These are phyloP conservation scores for Acipenser ruthenus DNA, from an alignment of 2,797 vertebrate species.

Conservation along the genomic window DNA sequence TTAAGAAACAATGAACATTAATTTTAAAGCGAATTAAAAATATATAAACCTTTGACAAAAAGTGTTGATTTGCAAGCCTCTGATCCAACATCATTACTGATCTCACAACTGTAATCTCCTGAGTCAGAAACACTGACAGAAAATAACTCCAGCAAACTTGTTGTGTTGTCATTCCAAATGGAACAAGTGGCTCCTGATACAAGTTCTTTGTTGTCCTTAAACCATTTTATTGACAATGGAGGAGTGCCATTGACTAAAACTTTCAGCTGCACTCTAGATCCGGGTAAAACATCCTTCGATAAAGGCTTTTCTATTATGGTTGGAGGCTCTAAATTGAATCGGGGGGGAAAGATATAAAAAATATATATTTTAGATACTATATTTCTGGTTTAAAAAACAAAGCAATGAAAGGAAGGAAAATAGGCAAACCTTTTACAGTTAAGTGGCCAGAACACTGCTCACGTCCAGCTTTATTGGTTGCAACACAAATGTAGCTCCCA, in stretches of 20 bases:
- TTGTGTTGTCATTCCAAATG: constrained; percentile 80
- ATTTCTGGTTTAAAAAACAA: not conserved
- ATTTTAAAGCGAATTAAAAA: constrained; percentile 16
- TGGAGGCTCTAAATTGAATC: constrained; percentile 73
- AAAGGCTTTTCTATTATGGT: constrained; percentile 84
- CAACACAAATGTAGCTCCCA: constrained; percentile 86
- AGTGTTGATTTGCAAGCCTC: constrained; percentile 76
- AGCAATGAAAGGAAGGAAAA: constrained; percentile 8
- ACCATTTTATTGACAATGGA: constrained; percentile 88
- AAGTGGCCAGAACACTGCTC: constrained; percentile 83
- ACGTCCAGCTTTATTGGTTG: constrained; percentile 82
- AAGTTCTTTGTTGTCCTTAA: constrained; percentile 87
- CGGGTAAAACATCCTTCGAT: constrained; percentile 82
- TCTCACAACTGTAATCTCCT: constrained; percentile 84
- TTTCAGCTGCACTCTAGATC: constrained; percentile 80
- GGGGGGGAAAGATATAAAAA: not conserved
- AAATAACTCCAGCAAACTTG: constrained; percentile 81
- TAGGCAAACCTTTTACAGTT: constrained; percentile 85
- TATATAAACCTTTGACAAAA: constrained; percentile 88
- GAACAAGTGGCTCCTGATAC: constrained; percentile 71
- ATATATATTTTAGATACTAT: not conserved
- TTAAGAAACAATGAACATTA: constrained; percentile 2
- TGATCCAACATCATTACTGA: constrained; percentile 86
- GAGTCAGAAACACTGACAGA: constrained; percentile 80
- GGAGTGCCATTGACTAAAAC: constrained; percentile 77